Evolutionary conservation across 2,888 invertebrate genomes (phyloP).

Genomic region (Drosophila nr. medialis): DNA sequence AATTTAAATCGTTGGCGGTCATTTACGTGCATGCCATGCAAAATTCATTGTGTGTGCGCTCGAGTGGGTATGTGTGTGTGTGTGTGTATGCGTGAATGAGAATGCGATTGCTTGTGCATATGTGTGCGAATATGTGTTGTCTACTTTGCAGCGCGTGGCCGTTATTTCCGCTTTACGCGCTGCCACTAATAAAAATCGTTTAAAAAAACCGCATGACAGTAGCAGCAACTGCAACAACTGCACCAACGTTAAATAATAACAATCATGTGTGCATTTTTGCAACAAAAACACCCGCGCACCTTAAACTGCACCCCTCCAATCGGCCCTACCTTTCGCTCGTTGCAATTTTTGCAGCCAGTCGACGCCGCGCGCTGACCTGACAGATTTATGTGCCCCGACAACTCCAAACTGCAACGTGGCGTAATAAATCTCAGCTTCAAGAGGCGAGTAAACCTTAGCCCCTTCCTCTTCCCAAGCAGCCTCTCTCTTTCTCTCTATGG

Average conservation of each 20-base stretch:
- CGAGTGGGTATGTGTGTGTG: background rate
- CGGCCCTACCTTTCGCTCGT: fast-evolving
- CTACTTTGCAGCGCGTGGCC: conserved; percentile 80
- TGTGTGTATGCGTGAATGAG: conserved; percentile 5
- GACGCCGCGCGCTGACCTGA: conserved; percentile 32
- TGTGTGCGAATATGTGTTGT: conserved; percentile 49
- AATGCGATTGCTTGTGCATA: conserved; percentile 21
- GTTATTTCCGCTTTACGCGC: conserved; percentile 75
- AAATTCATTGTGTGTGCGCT: conserved; percentile 50
- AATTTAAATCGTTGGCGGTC: conserved; percentile 79
- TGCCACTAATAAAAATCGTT: conserved; percentile 78
- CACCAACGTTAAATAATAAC: conserved; percentile 73
- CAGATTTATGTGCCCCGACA: conserved; percentile 73
- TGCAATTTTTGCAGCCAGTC: conserved; percentile 18
- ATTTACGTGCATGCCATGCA: conserved; percentile 78
- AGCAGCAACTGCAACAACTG: conserved; percentile 35
- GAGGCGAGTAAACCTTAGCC: conserved; percentile 17
- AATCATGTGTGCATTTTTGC: conserved; percentile 71
- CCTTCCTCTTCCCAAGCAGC: background rate
- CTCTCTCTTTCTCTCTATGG: conserved; percentile 1
- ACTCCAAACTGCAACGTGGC: conserved; percentile 77
- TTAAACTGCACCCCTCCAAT: background rate
- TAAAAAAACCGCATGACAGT: conserved; percentile 77
- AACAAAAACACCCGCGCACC: conserved; percentile 3
- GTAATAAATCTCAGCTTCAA: conserved; percentile 73